Base-by-base conservation (phyloP, 2,888 invertebrate genomes). In the Ametastegia equiseti region DNA sequence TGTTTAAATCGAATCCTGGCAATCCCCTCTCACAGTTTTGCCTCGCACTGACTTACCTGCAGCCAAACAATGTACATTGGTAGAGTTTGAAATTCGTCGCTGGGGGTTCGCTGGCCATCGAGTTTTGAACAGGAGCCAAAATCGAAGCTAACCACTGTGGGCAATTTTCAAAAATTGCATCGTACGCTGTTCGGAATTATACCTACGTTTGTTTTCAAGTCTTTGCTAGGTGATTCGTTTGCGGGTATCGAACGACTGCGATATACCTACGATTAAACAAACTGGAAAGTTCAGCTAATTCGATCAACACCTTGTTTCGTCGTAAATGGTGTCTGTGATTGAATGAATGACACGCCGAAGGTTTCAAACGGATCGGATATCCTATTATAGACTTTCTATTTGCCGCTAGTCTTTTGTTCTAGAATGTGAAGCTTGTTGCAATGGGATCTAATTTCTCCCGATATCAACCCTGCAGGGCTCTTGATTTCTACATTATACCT, bases 81-180 rank as follows among this genome's bases (percentile, higher is more conserved):
- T 19, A 36, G 30, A 54, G 33, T 36, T 27, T 54, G 36, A 75
- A 54, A 45, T 75, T 75, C 36, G 50, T 50, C 54, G 15, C 36
- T 5, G 54, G 19, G 71, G 71, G 42, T n/a, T n/a, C 15, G 45
- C 47, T 69, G 39, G 50, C 42, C 60, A 45, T 60, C 27, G 42
- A 63, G 63, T 78, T n/a, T 78, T 78, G 78, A 78, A 63, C 63
- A 11, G 13, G 45, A 78, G 78, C 78, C 78, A 78, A 78, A 57
- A 75, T 54, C 50, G 19, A 11, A 75, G 75, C n/a, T 33, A 54
- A 75, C 54, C 33, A 54, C 54, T 47, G 15, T 27, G 47, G 47
- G 33, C 33, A 13, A 50, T 54, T 54, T 71, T 45, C 27, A 30
- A 54, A 30, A 36, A 54, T 11, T 36, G 33, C 75, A 54, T 54